These are phyloP conservation scores for Mugil cephalus DNA, from an alignment of 2,113 vertebrate species.

Conservation along the genomic window DNA sequence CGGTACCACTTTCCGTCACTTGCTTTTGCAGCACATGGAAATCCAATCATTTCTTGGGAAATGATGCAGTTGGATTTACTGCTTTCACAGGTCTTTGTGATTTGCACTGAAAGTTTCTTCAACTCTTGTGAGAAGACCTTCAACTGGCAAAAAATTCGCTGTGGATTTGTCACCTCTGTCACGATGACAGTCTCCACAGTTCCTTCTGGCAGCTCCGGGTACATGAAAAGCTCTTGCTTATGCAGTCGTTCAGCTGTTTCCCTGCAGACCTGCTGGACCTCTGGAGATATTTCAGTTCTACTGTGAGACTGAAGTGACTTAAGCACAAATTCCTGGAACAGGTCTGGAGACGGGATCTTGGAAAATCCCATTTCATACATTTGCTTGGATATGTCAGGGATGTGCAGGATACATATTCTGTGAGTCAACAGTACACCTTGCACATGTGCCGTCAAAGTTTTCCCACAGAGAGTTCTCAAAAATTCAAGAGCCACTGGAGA, in stretches of 20 bases:
- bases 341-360: slow-evolving; percentile 69
- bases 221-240: slow-evolving; percentile 84
- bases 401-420: slow-evolving; percentile 85
- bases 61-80: slow-evolving; percentile 60
- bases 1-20: slow-evolving; percentile 91
- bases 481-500: slow-evolving; percentile 85
- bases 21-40: slow-evolving; percentile 89
- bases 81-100: slow-evolving; percentile 79
- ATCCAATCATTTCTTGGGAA: slow-evolving; percentile 83
- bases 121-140: slow-evolving; percentile 90
- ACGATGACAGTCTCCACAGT: slow-evolving; percentile 88
- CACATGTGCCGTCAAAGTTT: slow-evolving; percentile 83
- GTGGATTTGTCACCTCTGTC: slow-evolving; percentile 89
- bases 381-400: slow-evolving; percentile 84
- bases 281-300: slow-evolving; percentile 14
- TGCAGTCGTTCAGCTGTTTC: slow-evolving; percentile 37
- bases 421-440: slow-evolving; percentile 84
- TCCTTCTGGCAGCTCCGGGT: slow-evolving; percentile 87
- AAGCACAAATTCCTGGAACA: slow-evolving; percentile 75
- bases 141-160: slow-evolving; percentile 90
- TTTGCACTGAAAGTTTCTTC: slow-evolving; percentile 85
- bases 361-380: slow-evolving; percentile 90
- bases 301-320: slow-evolving; percentile 59
- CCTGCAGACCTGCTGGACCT: slow-evolving; percentile 3
- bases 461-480: slow-evolving; percentile 85